These are phyloP conservation scores for Sympetrum striolatum DNA, from an alignment of 2,888 invertebrate species.

Conservation along the genomic window DNA sequence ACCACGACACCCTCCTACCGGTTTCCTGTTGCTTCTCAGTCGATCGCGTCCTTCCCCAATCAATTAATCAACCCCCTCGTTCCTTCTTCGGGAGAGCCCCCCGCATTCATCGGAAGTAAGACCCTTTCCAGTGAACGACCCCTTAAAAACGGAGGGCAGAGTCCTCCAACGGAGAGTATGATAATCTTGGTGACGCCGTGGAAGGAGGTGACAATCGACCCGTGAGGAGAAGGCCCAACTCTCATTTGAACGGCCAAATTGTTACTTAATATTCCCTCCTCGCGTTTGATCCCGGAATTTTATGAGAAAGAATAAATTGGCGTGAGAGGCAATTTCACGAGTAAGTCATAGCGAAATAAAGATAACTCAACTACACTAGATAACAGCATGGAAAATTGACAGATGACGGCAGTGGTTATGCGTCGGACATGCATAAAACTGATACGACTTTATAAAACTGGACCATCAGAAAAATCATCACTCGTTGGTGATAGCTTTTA, in stretches of 20 bases:
- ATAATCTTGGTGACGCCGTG: background rate
- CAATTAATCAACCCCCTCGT: background rate
- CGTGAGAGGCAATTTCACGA: background rate
- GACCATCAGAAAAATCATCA: no score
- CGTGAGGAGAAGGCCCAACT: background rate
- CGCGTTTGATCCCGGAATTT: no score
- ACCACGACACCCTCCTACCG: background rate
- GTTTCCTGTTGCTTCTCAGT: background rate
- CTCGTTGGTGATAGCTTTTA: no score
- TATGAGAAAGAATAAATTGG: no score
- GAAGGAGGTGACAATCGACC: constrained; percentile 13
- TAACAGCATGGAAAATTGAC: background rate
- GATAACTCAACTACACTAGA: background rate
- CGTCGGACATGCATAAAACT: no score
- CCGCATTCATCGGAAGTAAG: background rate
- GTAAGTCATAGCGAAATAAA: background rate
- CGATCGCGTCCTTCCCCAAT: background rate
- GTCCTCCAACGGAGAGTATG: background rate
- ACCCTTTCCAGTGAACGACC: background rate
- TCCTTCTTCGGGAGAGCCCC: background rate
- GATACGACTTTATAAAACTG: no score
- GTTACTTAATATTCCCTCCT: no score
- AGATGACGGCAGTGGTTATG: background rate
- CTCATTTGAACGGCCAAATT: no score
- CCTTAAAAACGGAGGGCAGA: background rate